Evolutionary conservation across 2,113 vertebrate genomes (phyloP), one percentile per base, ranked within the genome.

Genomic region (Grammomys surdaster): DNA sequence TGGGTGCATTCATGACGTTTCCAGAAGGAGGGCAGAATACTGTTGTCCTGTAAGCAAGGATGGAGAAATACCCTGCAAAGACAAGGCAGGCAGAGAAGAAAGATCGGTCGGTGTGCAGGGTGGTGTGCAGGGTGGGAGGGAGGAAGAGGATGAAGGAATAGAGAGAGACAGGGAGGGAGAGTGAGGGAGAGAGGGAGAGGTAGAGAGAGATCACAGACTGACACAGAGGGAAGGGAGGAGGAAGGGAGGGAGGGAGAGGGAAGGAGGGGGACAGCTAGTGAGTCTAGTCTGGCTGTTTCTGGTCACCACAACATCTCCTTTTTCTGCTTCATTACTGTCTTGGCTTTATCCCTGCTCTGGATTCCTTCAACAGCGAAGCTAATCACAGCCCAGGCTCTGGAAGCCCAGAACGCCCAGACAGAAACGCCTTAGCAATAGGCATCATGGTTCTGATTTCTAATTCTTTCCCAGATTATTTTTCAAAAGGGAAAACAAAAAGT

Each of bases 401-500:
- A 72, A 81, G 73, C 85, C 95, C 88, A 60, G 70, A 5, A 69
- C 36, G 54, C 56, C 91, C 86, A 72, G 6, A 65, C 93, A 90
- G 88, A 96, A 43, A 88, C 90, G 11, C 11, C 93, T 85, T 31
- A 82, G 94, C 67, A 92, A 87, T 16, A 26, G 60, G 56, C 73
- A 67, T 43, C 1, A 0, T 7, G 80, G 54, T 95, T 96, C 92
- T 95, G 90, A 75, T 76, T 73, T 87, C 88, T 96, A 92, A 96
- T 96, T 82, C 93, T 96, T 93, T 96, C 67, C 82, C 40, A 92
- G 91, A 72, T 93, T 76, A 87, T 94, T 89, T 48, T 86, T 46
- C 65, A 31, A 82, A 85, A 85, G 26, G 46, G 22, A 56, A 60
- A 72, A 88, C 46, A 85, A 75, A 90, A 60, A 17, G 10, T 69